Evolutionary conservation across 2,113 vertebrate genomes (phyloP).

Genomic region (Erinaceus europaeus): DNA sequence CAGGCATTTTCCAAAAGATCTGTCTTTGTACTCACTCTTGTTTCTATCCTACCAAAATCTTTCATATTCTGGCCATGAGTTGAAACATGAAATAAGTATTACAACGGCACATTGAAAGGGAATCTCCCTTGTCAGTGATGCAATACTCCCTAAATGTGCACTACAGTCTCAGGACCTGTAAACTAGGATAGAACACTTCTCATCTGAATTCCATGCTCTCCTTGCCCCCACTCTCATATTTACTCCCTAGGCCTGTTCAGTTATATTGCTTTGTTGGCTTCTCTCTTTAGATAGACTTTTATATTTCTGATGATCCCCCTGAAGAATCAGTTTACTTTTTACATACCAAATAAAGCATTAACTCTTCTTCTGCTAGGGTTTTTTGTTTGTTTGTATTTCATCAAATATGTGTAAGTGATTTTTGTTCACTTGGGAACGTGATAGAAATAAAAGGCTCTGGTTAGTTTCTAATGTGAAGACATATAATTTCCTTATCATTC

Average conservation of each 20-base stretch:
- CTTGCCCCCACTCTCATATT: neutral
- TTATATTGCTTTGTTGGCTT: constrained; percentile 41
- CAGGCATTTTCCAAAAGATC: neutral
- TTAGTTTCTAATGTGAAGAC: neutral
- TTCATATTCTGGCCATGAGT: neutral
- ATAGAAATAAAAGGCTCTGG: neutral
- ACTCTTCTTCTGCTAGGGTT: neutral
- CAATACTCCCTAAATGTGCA: neutral
- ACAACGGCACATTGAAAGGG: neutral
- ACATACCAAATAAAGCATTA: constrained; percentile 29
- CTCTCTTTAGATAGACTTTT: constrained; percentile 37
- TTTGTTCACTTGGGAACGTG: neutral
- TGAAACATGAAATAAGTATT: neutral
- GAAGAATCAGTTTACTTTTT: constrained; percentile 47
- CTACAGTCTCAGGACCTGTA: constrained; percentile 4
- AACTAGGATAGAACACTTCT: neutral
- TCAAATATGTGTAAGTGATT: constrained; percentile 1
- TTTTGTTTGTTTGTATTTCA: neutral
- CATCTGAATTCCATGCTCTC: neutral
- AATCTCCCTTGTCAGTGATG: neutral
- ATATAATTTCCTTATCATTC: neutral
- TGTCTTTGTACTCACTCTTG: neutral
- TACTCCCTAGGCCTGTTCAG: constrained; percentile 28
- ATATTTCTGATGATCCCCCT: constrained; percentile 62
- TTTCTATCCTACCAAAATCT: neutral